These are phyloP conservation scores for Rynchops niger DNA, from an alignment of 2,113 vertebrate species.

Conservation along the genomic window DNA sequence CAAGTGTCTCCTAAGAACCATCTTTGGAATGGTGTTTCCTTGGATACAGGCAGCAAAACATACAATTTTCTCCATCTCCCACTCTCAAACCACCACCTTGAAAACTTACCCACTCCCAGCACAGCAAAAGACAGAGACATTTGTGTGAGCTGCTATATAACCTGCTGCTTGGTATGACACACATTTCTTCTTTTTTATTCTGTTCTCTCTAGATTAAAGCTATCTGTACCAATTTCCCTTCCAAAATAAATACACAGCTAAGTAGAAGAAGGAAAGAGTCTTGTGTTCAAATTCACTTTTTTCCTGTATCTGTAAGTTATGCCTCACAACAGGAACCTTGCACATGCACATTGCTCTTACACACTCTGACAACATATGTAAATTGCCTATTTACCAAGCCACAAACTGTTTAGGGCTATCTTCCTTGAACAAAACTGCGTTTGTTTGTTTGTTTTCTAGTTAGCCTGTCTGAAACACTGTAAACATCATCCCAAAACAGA, in stretches of 20 bases:
- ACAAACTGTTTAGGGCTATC: too few species aligned
- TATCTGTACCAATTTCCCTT: not conserved
- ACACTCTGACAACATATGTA: not conserved
- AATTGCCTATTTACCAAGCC: not conserved
- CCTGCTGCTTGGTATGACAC: not conserved
- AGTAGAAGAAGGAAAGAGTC: not conserved
- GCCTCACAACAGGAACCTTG: not conserved
- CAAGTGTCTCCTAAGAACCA: not conserved
- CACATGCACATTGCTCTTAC: not conserved
- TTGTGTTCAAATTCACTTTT: not conserved
- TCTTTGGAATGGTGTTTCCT: not conserved
- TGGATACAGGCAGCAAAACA: not conserved
- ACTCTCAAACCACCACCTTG: not conserved
- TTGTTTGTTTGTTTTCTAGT: too few species aligned
- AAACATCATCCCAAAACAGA: rapidly evolving
- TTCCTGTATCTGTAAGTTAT: too few species aligned
- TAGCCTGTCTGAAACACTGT: not conserved
- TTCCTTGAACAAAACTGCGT: not conserved
- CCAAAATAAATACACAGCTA: not conserved
- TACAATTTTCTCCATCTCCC: not conserved
- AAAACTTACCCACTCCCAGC: not conserved
- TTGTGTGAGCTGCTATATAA: not conserved
- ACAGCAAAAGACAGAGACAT: not conserved
- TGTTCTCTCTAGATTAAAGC: not conserved
- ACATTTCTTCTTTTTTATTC: not conserved